Conservation (phyloP, 2,888 invertebrate species). For the Phengaris alcon region DNA sequence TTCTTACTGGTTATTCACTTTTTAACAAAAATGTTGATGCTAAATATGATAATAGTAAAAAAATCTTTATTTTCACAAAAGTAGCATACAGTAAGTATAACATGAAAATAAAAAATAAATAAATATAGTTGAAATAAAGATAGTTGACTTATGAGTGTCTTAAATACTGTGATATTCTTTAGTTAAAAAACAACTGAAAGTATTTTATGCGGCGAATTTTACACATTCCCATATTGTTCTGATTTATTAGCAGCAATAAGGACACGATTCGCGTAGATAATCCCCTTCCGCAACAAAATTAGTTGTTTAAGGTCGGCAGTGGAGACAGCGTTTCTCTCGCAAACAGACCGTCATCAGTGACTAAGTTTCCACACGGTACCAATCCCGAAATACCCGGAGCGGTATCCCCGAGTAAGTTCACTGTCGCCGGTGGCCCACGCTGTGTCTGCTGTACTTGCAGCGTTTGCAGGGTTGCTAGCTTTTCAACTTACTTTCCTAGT, state of each 20-base stretch:
- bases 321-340: conserved; percentile 25
- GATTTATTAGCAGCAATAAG: not conserved
- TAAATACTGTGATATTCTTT: too few relatives aligned
- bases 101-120: too few relatives aligned
- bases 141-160: too few relatives aligned
- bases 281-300: conserved; percentile 19
- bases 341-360: conserved; percentile 47
- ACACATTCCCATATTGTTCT: not conserved
- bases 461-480: conserved; percentile 9
- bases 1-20: too few relatives aligned
- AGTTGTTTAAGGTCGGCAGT: conserved; percentile 19
- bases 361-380: conserved; percentile 77
- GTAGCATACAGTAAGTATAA: too few relatives aligned
- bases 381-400: conserved; percentile 70
- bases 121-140: too few relatives aligned
- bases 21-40: too few relatives aligned
- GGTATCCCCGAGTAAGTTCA: conserved; percentile 49
- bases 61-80: too few relatives aligned
- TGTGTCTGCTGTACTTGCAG: conserved; percentile 22
- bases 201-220: not conserved
- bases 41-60: too few relatives aligned
- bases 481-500: not conserved
- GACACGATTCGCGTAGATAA: conserved; percentile 17
- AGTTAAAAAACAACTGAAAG: too few relatives aligned
- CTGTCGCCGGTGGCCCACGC: conserved; percentile 23